Evolutionary conservation across 2,797 vertebrate genomes (phyloP), one percentile per base, ranked within the genome.

Genomic region (Vespertilio murinus): DNA sequence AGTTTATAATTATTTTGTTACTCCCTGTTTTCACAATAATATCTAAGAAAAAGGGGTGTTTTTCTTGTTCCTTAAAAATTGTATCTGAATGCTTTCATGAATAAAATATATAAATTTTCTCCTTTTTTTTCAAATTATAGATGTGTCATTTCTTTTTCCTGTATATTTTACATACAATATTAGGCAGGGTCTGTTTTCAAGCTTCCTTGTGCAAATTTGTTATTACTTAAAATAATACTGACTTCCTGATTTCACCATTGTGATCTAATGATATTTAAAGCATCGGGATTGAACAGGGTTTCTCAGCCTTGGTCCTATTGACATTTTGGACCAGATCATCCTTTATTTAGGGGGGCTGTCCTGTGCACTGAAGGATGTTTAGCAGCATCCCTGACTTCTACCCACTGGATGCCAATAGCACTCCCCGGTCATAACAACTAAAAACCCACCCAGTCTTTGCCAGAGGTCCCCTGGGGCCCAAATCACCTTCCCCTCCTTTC

Each of bases 391-490:
- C 13, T 94, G 86, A 33, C 89, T 54, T 91, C 38, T 91, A 20
- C 16, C 35, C 30, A 59, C 56, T 47, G 5, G 33, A 74, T 79
- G n/a, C 33, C 69, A 49, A 13, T 30, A 59, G 45, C 18, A 22
- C 61, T 82, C 35, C 16, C 61, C 13, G 73, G 80, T 80, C 16
- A 35, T 40, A 75, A 87, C 59, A 86, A 67, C 25, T 35, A 28
- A 65, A 74, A 93, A 56, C 89, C 28, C 80, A 88, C 91, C 28
- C 71, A 93, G 33, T 47, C 40, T 52, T 95, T 96, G 87, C 88
- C 77, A 93, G 69, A 93, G 93, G 49, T 94, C 71, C 64, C 56
- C 13, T 35, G 42, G 54, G 12, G 6, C 22, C 59, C 17, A 82
- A 79, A 79, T 87, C 40, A 47, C 93, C 70, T 83, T 89, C 6